phyloP scores from a whole-genome alignment of 2,113 vertebrate species.

The Herpetotheres cachinnans region DNA sequence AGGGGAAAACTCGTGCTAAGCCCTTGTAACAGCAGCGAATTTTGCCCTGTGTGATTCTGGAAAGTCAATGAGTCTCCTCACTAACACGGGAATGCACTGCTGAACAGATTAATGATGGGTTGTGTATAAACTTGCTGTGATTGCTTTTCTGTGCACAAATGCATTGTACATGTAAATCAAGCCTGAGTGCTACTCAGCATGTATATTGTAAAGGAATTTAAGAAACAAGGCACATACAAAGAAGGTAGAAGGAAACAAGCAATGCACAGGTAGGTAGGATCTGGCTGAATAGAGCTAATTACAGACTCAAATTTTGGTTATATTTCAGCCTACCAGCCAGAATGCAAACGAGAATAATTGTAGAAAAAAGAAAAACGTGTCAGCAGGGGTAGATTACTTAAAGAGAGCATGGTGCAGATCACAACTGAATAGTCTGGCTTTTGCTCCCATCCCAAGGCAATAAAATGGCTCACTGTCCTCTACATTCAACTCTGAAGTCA shows the following conservation, averaged over 20 bases:
- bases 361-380: not conserved
- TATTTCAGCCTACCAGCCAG: not conserved
- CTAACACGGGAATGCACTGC: not conserved
- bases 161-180: slow-evolving; percentile 38
- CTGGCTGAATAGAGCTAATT: not conserved
- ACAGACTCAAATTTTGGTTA: not conserved
- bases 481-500: not conserved
- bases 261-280: not conserved
- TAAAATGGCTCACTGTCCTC: not conserved
- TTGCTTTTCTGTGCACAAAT: slow-evolving; percentile 25
- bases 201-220: not conserved
- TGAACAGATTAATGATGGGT: slow-evolving; percentile 51
- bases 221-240: slow-evolving; percentile 29
- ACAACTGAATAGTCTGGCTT: not conserved
- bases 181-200: not conserved
- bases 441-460: not conserved
- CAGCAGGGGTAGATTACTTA: not conserved
- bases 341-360: not conserved
- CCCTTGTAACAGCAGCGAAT: not conserved
- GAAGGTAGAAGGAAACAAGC: not conserved
- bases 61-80: slow-evolving; percentile 28
- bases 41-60: slow-evolving; percentile 29
- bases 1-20: not conserved
- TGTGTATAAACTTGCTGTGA: slow-evolving; percentile 56
- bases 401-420: not conserved